A percentile compares a stretch with the other conserved stretches of the same genome.
phyloP scores from a whole-genome alignment of 2,797 vertebrate genomes.

The Cottoperca gobio region DNA sequence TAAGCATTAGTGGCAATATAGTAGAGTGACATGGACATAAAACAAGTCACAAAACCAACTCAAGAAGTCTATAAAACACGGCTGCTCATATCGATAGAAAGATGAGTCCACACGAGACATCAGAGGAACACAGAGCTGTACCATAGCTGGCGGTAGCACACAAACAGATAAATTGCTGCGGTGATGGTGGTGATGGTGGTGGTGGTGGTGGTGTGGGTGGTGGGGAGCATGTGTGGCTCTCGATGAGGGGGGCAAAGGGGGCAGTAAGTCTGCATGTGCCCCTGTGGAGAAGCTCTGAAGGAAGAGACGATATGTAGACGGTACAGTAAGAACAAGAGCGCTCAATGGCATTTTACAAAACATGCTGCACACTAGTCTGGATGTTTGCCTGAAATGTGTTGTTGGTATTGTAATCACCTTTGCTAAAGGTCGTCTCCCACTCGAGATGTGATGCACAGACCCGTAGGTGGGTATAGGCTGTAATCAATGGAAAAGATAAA shows the following conservation, averaged over 20 bases:
- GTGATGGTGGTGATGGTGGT: slow-evolving; percentile 77
- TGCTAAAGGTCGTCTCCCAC: slow-evolving; percentile 71
- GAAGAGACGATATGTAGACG: slow-evolving; percentile 56
- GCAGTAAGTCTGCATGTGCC: slow-evolving; percentile 84
- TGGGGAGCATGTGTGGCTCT: slow-evolving; percentile 70
- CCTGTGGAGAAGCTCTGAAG: slow-evolving; percentile 77
- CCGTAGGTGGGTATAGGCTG: slow-evolving; percentile 73
- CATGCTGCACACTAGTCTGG: neutral
- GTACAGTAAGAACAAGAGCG: slow-evolving; percentile 28
- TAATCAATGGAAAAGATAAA: slow-evolving; percentile 16
- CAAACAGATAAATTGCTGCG: slow-evolving; percentile 80
- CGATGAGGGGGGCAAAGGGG: slow-evolving; percentile 83
- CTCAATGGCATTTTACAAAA: slow-evolving; percentile 1
- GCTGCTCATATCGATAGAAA: neutral
- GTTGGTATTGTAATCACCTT: slow-evolving; percentile 65
- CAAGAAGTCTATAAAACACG: neutral
- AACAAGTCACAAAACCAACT: slow-evolving; percentile 7
- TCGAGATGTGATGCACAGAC: slow-evolving; percentile 70
- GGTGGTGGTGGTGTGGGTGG: slow-evolving; percentile 68
- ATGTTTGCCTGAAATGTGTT: neutral
- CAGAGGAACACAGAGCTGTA: slow-evolving; percentile 56
- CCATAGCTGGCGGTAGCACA: slow-evolving; percentile 75
- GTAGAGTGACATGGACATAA: slow-evolving; percentile 11
- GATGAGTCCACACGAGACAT: slow-evolving; percentile 16
- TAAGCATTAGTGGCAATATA: slow-evolving; percentile 26